Evolutionary conservation across 2,113 vertebrate genomes (phyloP).

Genomic region (Paraplagusia blochii): DNA sequence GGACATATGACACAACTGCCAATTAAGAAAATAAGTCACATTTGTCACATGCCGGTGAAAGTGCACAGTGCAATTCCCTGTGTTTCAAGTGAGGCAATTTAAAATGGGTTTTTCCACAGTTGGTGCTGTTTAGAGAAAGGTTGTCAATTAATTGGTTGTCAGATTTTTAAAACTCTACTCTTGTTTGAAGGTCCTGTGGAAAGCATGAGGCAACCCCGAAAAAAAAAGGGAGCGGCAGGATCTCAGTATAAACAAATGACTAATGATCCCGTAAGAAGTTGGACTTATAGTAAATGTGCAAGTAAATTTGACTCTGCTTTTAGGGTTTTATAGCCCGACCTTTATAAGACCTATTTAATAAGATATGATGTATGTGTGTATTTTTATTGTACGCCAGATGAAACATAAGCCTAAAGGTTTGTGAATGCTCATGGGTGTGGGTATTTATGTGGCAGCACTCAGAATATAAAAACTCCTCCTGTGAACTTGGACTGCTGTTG

Average conservation of each 20-base stretch:
- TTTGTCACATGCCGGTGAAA: conserved; percentile 12
- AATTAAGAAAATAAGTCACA: background rate
- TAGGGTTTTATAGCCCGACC: background rate
- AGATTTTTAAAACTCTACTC: conserved; percentile 34
- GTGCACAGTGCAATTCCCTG: conserved; percentile 32
- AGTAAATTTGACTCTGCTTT: too few species aligned
- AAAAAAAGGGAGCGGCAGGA: conserved; percentile 26
- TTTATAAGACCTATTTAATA: background rate
- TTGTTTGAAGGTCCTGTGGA: conserved; percentile 34
- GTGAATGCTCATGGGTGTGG: conserved; percentile 6
- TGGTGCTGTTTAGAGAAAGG: conserved; percentile 32
- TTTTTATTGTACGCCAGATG: conserved; percentile 23
- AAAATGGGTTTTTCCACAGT: conserved; percentile 17
- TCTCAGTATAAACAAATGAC: conserved; percentile 2
- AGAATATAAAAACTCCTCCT: conserved; percentile 8
- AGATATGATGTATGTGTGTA: background rate
- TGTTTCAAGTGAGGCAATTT: conserved; percentile 16
- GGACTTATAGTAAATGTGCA: too few species aligned
- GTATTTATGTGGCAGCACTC: conserved; percentile 15
- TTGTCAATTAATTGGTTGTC: conserved; percentile 42
- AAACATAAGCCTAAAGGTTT: conserved; percentile 8
- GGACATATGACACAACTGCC: conserved; percentile 7
- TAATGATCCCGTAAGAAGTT: background rate
- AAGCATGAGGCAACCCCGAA: conserved; percentile 39
- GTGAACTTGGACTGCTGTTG: background rate